Percentiles rank a stretch among this genome's conserved stretches.
These are phyloP conservation scores for Nannospalax galili DNA, from an alignment of 2,113 vertebrate species.

Conservation along the genomic window DNA sequence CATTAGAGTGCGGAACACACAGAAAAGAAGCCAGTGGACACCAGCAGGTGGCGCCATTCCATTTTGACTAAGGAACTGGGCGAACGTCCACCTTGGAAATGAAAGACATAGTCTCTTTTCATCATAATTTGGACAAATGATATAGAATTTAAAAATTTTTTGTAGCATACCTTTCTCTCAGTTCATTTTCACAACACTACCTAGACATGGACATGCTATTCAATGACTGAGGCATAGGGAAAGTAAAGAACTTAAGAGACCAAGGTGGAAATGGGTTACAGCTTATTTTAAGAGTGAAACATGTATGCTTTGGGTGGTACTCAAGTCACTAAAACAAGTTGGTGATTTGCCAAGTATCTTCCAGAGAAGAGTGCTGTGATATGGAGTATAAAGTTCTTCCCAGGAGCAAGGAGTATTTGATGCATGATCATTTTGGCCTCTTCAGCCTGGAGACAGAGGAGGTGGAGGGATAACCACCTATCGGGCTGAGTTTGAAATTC, in stretches of 20 bases:
- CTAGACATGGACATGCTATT: not conserved
- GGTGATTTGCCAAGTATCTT: not conserved
- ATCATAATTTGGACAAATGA: not conserved
- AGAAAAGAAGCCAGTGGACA: not conserved
- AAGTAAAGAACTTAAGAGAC: not conserved
- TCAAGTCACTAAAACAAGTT: too few relatives aligned
- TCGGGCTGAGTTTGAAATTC: too few relatives aligned
- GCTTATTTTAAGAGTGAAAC: not conserved
- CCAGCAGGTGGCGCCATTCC: conserved; percentile 68
- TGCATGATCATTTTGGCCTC: too few relatives aligned
- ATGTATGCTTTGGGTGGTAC: too few relatives aligned
- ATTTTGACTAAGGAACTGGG: not conserved
- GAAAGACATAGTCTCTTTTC: not conserved
- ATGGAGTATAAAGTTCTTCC: too few relatives aligned
- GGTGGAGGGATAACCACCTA: too few relatives aligned
- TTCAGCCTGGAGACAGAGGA: too few relatives aligned
- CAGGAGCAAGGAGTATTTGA: too few relatives aligned
- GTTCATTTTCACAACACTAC: not conserved
- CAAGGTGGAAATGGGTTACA: not conserved
- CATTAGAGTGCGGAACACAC: not conserved
- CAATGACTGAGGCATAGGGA: not conserved
- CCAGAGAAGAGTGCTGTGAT: too few relatives aligned
- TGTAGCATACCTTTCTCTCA: not conserved
- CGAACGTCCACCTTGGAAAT: not conserved
- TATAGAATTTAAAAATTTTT: not conserved